A percentile compares a stretch with the other conserved stretches of the same genome.
phyloP scores from a whole-genome alignment of 2,797 vertebrate species.

The Morelia viridis region DNA sequence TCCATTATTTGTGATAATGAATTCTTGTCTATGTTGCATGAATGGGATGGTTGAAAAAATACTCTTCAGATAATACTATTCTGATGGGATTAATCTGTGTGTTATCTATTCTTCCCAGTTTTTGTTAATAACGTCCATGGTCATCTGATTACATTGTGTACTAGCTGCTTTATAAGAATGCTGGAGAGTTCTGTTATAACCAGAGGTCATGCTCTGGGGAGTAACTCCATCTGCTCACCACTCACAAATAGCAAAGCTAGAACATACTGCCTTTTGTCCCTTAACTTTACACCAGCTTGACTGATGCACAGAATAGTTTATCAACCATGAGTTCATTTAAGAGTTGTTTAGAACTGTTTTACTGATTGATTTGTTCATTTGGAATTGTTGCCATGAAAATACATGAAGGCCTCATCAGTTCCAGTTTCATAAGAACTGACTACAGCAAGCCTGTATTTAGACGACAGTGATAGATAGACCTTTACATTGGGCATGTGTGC shows the following conservation, averaged over 20 bases:
- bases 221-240: slow-evolving; percentile 21
- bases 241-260: slow-evolving; percentile 19
- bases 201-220: slow-evolving; percentile 35
- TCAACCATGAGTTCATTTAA: slow-evolving; percentile 11
- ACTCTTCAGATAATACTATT: slow-evolving; percentile 44
- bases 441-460: not conserved
- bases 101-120: slow-evolving; percentile 52
- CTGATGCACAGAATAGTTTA: slow-evolving; percentile 21
- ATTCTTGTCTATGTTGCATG: slow-evolving; percentile 55
- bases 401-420: slow-evolving; percentile 2
- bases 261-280: slow-evolving; percentile 22
- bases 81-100: slow-evolving; percentile 64
- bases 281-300: slow-evolving; percentile 5
- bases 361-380: slow-evolving; percentile 10
- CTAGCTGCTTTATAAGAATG: slow-evolving; percentile 41
- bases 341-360: slow-evolving; percentile 19
- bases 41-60: slow-evolving; percentile 20
- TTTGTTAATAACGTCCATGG: slow-evolving; percentile 47
- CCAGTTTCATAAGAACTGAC: not conserved
- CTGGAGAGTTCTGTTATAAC: slow-evolving; percentile 28
- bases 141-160: slow-evolving; percentile 60
- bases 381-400: slow-evolving; percentile 8
- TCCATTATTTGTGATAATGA: slow-evolving; percentile 58
- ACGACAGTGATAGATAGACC: not conserved
- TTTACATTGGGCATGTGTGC: not conserved